These are phyloP conservation scores for Marronus borbonicus DNA, from an alignment of 2,888 invertebrate genomes.

Conservation along the genomic window DNA sequence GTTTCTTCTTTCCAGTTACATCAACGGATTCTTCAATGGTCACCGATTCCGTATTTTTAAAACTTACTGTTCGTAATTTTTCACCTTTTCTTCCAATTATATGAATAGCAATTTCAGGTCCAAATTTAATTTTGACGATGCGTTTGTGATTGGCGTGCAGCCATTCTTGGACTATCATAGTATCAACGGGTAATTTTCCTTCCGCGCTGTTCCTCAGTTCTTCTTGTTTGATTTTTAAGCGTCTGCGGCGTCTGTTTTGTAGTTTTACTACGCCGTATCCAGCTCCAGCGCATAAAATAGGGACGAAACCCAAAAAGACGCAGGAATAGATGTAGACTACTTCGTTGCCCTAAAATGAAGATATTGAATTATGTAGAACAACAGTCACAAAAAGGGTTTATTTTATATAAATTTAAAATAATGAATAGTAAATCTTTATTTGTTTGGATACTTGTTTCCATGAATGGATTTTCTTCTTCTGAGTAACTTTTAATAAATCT, in stretches of 20 bases:
- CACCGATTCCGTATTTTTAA: conserved; percentile 83
- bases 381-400: background rate
- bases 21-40: conserved; percentile 93
- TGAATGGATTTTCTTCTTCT: too few relatives aligned
- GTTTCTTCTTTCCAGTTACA: conserved; percentile 81
- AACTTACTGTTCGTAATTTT: conserved; percentile 86
- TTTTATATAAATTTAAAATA: too few relatives aligned
- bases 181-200: conserved; percentile 84
- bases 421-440: too few relatives aligned
- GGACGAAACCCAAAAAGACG: conserved; percentile 91
- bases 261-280: conserved; percentile 94
- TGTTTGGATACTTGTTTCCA: too few relatives aligned
- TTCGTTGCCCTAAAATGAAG: conserved; percentile 86
- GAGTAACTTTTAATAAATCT: too few relatives aligned
- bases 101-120: conserved; percentile 89
- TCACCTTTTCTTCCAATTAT: conserved; percentile 94
- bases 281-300: conserved; percentile 91
- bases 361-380: background rate
- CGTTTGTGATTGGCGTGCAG: conserved; percentile 93
- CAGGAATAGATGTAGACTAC: conserved; percentile 97
- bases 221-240: conserved; percentile 88
- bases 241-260: conserved; percentile 87
- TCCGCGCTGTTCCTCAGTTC: conserved; percentile 71
- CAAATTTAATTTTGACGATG: conserved; percentile 90
- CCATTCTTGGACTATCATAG: conserved; percentile 96